These are phyloP conservation scores for Tapirus terrestris DNA, from an alignment of 2,113 vertebrate genomes.

Conservation along the genomic window DNA sequence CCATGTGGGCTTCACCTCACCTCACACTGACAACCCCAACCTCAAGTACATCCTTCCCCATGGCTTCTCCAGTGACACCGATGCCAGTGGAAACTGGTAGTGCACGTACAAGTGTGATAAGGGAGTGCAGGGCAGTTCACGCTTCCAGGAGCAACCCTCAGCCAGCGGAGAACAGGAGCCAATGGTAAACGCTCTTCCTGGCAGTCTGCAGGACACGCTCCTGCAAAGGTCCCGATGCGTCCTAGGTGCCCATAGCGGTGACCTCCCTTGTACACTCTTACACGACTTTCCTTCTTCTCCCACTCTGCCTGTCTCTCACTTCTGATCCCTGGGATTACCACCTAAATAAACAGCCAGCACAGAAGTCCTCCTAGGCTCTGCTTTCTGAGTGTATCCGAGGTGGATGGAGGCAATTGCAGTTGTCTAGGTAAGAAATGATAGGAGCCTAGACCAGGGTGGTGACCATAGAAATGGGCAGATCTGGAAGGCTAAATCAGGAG, in stretches of 20 bases:
- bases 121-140: not conserved
- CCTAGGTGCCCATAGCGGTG: rapidly evolving
- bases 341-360: not conserved
- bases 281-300: not conserved
- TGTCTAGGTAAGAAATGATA: not conserved
- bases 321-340: not conserved
- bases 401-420: not conserved
- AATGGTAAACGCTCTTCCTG: not conserved
- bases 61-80: not conserved
- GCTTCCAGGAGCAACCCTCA: not conserved
- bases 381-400: not conserved
- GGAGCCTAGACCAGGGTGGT: not conserved
- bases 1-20: rapidly evolving
- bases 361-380: not conserved
- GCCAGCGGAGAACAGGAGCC: not conserved
- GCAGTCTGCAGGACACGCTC: rapidly evolving
- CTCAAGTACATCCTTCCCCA: not conserved
- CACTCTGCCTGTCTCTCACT: not conserved
- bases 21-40: not conserved
- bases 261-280: not conserved
- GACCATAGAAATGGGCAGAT: not conserved
- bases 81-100: not conserved
- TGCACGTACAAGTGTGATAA: not conserved
- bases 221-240: not conserved
- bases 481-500: not conserved